phyloP scores from a whole-genome alignment of 2,888 invertebrate species.

The Alviniconcha strummeri region DNA sequence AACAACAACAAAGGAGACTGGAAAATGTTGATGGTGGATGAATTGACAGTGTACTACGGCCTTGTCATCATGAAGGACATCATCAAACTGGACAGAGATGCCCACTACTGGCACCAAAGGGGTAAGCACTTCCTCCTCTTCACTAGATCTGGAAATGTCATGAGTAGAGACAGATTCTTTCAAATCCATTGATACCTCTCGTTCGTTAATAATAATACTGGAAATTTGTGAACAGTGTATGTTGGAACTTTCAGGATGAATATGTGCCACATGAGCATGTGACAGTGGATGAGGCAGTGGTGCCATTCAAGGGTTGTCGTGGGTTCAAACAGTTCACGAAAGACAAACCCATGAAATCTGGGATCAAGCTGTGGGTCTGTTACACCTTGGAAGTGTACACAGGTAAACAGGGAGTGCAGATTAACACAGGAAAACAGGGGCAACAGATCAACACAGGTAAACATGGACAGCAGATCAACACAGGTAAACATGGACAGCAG shows the following conservation, averaged over 20 bases:
- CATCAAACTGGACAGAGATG: background rate
- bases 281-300: slow-evolving; percentile 21
- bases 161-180: slow-evolving; percentile 7
- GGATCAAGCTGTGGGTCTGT: slow-evolving; percentile 18
- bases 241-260: background rate
- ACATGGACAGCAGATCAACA: too few relatives aligned
- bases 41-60: background rate
- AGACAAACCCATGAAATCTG: slow-evolving; percentile 15
- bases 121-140: background rate
- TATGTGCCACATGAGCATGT: background rate
- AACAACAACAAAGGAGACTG: background rate
- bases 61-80: background rate
- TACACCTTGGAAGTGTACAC: slow-evolving; percentile 6
- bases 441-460: too few relatives aligned
- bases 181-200: background rate
- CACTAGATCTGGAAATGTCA: background rate
- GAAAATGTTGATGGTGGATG: background rate
- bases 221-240: background rate
- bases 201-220: too few relatives aligned
- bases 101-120: background rate
- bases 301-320: slow-evolving; percentile 9
- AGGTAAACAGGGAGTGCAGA: background rate
- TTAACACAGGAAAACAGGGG: background rate
- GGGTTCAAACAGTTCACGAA: slow-evolving; percentile 10
- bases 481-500: too few relatives aligned